These are phyloP conservation scores for Drosophila basisetae DNA, from an alignment of 2,888 invertebrate genomes.

Conservation along the genomic window DNA sequence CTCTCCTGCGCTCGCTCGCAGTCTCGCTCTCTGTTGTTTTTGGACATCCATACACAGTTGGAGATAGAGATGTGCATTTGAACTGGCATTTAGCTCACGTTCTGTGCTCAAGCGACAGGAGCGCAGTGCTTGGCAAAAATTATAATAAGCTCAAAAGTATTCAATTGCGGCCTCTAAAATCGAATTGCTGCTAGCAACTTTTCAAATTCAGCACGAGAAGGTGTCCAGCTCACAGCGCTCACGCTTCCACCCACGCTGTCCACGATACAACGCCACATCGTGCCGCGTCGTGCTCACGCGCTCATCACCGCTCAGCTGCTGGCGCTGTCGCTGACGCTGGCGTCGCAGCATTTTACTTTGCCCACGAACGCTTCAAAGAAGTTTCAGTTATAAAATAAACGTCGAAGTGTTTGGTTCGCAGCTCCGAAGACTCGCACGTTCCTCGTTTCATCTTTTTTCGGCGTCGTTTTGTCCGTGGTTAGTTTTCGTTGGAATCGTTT, in stretches of 20 bases:
- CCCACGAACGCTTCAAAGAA: constrained; percentile 41
- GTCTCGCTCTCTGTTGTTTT: constrained; percentile 5
- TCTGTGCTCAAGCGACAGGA: background rate
- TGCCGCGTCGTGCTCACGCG: constrained; percentile 38
- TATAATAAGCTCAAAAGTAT: background rate
- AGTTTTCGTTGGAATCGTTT: constrained; percentile 32
- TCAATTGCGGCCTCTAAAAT: background rate
- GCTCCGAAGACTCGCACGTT: constrained; percentile 38
- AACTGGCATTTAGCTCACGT: background rate
- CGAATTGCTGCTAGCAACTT: background rate
- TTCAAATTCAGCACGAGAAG: background rate
- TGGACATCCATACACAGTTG: constrained; percentile 14
- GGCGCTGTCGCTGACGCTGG: constrained; percentile 37
- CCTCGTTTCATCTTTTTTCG: constrained; percentile 37
- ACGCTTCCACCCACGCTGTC: background rate
- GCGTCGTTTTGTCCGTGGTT: constrained; percentile 36
- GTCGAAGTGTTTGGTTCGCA: constrained; percentile 65
- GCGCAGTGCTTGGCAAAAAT: background rate
- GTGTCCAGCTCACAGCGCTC: background rate
- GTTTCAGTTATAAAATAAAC: constrained; percentile 75
- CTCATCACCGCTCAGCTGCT: constrained; percentile 52
- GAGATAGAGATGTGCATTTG: constrained; percentile 32
- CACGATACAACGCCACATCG: background rate
- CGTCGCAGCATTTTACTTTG: constrained; percentile 50
- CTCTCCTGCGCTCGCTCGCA: constrained; percentile 18